Conservation (phyloP, 53 echinoderm and acorn worm species). For the Paracentrotus lividus region DNA sequence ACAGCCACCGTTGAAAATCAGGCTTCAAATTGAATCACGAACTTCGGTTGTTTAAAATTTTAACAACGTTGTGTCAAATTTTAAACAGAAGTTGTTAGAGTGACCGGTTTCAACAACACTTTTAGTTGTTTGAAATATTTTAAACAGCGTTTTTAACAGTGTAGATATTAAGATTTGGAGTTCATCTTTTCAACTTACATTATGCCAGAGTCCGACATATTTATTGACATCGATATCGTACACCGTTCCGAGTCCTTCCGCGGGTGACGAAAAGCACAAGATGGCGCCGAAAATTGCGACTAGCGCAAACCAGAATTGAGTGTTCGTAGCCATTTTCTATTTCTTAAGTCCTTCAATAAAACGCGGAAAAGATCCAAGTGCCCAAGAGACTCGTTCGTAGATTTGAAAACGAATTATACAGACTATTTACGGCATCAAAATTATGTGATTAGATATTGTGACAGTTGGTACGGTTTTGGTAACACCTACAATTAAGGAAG, state of each 20-base stretch:
- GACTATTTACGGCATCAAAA: neutral
- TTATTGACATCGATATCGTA: conserved; percentile 64
- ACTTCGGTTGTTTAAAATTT: too few species aligned
- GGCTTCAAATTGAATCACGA: too few species aligned
- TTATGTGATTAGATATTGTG: neutral
- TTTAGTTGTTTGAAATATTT: too few species aligned
- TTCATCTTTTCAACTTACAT: conserved; percentile 36
- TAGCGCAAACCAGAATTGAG: neutral
- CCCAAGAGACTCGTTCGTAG: neutral
- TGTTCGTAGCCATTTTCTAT: neutral
- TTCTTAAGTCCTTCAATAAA: neutral
- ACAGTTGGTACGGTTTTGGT: neutral
- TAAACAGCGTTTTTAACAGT: too few species aligned
- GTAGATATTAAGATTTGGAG: neutral
- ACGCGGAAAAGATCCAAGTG: neutral
- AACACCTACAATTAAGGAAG: neutral
- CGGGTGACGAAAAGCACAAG: conserved; percentile 30
- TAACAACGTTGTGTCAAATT: too few species aligned
- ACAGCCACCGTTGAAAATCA: too few species aligned
- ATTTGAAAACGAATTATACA: neutral
- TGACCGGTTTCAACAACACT: too few species aligned
- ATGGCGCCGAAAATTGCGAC: conserved; percentile 38
- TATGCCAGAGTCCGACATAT: conserved; percentile 61
- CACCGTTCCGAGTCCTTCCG: conserved; percentile 54
- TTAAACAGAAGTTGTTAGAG: too few species aligned